phyloP scores from a whole-genome alignment of 2,797 vertebrate species.

The Rhinichthys osculus region DNA sequence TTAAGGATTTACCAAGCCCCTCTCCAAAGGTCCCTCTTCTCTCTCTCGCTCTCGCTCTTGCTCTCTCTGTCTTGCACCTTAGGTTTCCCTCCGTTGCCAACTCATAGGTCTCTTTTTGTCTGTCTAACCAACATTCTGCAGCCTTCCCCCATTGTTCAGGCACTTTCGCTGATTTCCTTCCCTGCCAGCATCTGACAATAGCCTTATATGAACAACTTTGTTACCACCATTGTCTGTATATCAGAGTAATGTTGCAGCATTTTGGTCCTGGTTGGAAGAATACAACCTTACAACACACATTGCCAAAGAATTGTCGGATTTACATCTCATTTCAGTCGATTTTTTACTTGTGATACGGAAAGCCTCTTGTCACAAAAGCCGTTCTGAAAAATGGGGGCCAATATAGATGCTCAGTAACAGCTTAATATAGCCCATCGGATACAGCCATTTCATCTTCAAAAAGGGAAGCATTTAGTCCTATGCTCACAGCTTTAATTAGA shows the following conservation, averaged over 20 bases:
- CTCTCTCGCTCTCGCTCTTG: conserved; percentile 44
- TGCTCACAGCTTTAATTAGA: conserved; percentile 76
- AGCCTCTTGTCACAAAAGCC: conserved; percentile 88
- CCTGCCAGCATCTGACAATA: conserved; percentile 90
- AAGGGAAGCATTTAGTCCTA: conserved; percentile 61
- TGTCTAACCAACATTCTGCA: conserved; percentile 86
- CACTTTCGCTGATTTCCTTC: conserved; percentile 87
- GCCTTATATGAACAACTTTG: conserved; percentile 92
- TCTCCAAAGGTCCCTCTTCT: conserved; percentile 53
- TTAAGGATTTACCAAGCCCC: conserved; percentile 77
- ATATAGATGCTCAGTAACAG: conserved; percentile 97
- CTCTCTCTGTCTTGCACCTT: conserved; percentile 52
- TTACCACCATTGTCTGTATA: conserved; percentile 91
- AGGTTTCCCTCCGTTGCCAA: conserved; percentile 67
- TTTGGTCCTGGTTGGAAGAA: conserved; percentile 87
- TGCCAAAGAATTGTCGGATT: conserved; percentile 91
- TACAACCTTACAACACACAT: conserved; percentile 85
- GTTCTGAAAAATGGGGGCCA: conserved; percentile 90
- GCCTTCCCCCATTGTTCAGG: conserved; percentile 86
- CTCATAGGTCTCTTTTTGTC: conserved; percentile 78
- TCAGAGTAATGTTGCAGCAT: conserved; percentile 86
- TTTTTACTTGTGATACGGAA: conserved; percentile 78
- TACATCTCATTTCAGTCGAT: conserved; percentile 91
- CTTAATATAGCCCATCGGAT: conserved; percentile 87
- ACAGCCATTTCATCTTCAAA: conserved; percentile 79